Conservation (phyloP, 64 coral and sea anemone genomes). For the Actinia tenebrosa region DNA sequence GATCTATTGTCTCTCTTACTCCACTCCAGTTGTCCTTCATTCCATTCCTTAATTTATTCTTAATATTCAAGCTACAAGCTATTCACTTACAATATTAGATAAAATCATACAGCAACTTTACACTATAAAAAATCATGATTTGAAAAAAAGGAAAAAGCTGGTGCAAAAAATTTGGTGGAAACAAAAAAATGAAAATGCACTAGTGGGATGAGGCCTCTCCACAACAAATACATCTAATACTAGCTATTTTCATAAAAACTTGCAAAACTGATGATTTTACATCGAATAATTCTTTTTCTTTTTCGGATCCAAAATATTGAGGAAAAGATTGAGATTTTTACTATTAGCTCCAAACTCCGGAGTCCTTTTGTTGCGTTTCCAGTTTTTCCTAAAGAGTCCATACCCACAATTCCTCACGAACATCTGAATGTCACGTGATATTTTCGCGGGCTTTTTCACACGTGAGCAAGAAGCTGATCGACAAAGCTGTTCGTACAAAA, state of each 20-base stretch:
- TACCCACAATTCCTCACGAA: constrained; percentile 16
- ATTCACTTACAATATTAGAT: too few relatives aligned
- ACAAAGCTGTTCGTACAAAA: constrained; percentile 19
- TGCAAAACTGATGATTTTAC: too few relatives aligned
- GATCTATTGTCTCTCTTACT: not conserved
- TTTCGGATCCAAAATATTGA: too few relatives aligned
- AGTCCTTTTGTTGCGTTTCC: not conserved
- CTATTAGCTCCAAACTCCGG: not conserved
- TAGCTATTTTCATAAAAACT: too few relatives aligned
- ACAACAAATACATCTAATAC: too few relatives aligned
- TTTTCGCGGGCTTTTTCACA: constrained; percentile 74
- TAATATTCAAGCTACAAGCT: not conserved
- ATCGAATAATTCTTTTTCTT: not conserved
- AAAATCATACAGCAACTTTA: too few relatives aligned
- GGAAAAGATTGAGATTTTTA: not conserved
- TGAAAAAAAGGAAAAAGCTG: too few relatives aligned
- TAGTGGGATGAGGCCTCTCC: too few relatives aligned
- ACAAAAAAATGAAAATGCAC: too few relatives aligned
- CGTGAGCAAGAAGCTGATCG: constrained; percentile 49
- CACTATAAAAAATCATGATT: too few relatives aligned
- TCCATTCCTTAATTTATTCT: not conserved
- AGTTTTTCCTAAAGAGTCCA: not conserved
- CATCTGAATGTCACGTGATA: constrained; percentile 34
- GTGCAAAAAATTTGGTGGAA: too few relatives aligned
- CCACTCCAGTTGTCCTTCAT: not conserved